These are phyloP conservation scores for Xenopus borealis DNA, from an alignment of 2,113 vertebrate species.

Conservation along the genomic window DNA sequence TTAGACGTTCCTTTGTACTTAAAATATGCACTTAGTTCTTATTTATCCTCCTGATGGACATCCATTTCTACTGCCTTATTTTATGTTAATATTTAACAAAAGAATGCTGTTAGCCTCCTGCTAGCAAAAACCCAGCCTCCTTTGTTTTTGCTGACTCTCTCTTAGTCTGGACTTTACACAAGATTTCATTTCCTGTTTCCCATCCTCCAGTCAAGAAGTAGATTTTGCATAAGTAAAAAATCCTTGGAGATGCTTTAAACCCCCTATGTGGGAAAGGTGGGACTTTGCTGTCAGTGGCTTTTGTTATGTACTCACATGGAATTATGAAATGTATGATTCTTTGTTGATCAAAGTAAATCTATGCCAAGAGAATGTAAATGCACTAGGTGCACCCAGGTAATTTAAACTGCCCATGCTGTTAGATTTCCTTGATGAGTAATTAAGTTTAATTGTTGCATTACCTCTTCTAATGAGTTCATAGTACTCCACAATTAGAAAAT, in stretches of 20 bases:
- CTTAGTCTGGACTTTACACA: conserved; percentile 63
- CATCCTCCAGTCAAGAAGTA: conserved; percentile 57
- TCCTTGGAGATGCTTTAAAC: conserved; percentile 60
- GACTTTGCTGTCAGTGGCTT: conserved; percentile 68
- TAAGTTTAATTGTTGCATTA: conserved; percentile 83
- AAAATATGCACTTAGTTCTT: conserved; percentile 70
- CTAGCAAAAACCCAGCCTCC: conserved; percentile 59
- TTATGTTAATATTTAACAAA: conserved; percentile 77
- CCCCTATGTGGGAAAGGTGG: conserved; percentile 76
- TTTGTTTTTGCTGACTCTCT: conserved; percentile 65
- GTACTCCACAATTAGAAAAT: conserved; percentile 60
- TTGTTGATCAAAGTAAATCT: conserved; percentile 80
- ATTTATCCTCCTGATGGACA: conserved; percentile 76
- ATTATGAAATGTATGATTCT: conserved; percentile 82
- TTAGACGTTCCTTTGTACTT: conserved; percentile 76
- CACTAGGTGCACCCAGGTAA: conserved; percentile 89
- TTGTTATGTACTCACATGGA: conserved; percentile 83
- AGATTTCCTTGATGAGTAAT: conserved; percentile 86
- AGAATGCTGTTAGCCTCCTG: conserved; percentile 70
- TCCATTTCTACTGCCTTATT: conserved; percentile 71
- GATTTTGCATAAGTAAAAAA: conserved; percentile 70
- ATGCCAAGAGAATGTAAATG: conserved; percentile 87
- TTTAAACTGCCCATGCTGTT: conserved; percentile 85
- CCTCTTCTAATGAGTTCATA: conserved; percentile 70
- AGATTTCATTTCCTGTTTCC: conserved; percentile 69